Evolutionary conservation across 2,888 invertebrate genomes (phyloP).

Genomic region (Kryphioiulus occultus): DNA sequence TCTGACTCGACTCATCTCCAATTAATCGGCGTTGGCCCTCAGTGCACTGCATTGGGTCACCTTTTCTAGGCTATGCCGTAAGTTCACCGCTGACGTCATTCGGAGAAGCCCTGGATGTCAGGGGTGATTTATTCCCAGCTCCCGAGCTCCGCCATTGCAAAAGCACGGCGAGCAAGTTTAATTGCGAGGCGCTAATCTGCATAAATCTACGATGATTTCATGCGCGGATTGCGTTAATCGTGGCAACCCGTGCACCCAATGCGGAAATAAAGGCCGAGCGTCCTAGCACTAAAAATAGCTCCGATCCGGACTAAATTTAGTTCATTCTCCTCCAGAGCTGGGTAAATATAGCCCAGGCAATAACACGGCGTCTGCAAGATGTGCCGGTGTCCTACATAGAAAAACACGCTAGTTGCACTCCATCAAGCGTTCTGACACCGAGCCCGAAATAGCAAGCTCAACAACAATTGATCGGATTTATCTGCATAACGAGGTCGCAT

Average conservation of each 20-base stretch:
- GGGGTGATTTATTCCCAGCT: not conserved
- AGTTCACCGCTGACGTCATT: not conserved
- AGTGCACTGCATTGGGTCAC: not conserved
- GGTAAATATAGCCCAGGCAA: slow-evolving; percentile 6
- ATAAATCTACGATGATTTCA: slow-evolving; percentile 2
- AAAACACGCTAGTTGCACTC: not conserved
- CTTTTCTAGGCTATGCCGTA: not conserved
- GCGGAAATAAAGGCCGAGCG: not conserved
- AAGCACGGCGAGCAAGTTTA: not conserved
- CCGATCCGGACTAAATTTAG: slow-evolving; percentile 6
- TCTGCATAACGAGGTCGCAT: not conserved
- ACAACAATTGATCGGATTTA: slow-evolving; percentile 26
- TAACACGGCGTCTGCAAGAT: not conserved
- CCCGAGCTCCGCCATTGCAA: not conserved
- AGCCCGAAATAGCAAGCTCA: not conserved
- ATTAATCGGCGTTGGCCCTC: not conserved
- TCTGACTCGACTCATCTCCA: too few relatives aligned
- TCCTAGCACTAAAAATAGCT: not conserved
- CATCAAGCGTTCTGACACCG: not conserved
- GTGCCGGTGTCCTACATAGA: slow-evolving; percentile 20
- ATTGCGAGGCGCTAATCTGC: not conserved
- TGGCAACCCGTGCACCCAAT: not conserved
- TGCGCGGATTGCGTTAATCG: slow-evolving; percentile 17
- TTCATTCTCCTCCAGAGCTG: not conserved
- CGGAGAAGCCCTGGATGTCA: not conserved